Evolutionary conservation across 2,113 vertebrate genomes (phyloP).

Genomic region (Oryzias javanicus): DNA sequence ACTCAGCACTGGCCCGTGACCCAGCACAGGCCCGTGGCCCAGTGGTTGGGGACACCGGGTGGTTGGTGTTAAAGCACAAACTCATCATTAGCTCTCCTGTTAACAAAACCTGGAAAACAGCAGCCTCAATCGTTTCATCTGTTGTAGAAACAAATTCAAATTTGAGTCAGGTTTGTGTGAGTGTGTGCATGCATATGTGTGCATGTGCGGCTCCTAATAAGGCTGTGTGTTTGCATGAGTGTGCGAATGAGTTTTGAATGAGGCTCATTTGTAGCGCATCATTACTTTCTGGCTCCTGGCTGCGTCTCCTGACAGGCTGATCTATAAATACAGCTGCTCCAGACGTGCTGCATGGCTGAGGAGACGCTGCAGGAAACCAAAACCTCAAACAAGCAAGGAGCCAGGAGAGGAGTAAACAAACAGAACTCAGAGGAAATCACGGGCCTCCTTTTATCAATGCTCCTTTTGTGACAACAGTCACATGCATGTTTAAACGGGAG

Average conservation of each 20-base stretch:
- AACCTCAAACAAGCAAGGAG: slow-evolving; percentile 18
- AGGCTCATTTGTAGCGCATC: slow-evolving; percentile 59
- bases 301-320: slow-evolving; percentile 39
- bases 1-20: too few relatives aligned
- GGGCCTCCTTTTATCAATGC: too few relatives aligned
- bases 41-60: too few relatives aligned
- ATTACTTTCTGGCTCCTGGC: slow-evolving; percentile 51
- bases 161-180: too few relatives aligned
- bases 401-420: slow-evolving; percentile 20
- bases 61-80: too few relatives aligned
- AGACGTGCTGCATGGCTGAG: slow-evolving; percentile 13
- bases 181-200: slow-evolving; percentile 6
- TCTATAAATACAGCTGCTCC: slow-evolving; percentile 52
- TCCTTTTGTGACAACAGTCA: too few relatives aligned
- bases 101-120: too few relatives aligned
- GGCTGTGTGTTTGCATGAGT: slow-evolving; percentile 13
- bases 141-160: too few relatives aligned
- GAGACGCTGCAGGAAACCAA: slow-evolving; percentile 5
- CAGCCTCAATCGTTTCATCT: too few relatives aligned
- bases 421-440: background rate
- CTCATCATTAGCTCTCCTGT: too few relatives aligned
- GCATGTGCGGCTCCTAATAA: slow-evolving; percentile 35
- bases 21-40: too few relatives aligned
- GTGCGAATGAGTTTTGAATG: slow-evolving; percentile 53
- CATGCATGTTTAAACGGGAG: too few relatives aligned